Evolutionary conservation across 2,888 invertebrate genomes (phyloP), one percentile per base, ranked within the genome.

Genomic region (Mermis nigrescens): DNA sequence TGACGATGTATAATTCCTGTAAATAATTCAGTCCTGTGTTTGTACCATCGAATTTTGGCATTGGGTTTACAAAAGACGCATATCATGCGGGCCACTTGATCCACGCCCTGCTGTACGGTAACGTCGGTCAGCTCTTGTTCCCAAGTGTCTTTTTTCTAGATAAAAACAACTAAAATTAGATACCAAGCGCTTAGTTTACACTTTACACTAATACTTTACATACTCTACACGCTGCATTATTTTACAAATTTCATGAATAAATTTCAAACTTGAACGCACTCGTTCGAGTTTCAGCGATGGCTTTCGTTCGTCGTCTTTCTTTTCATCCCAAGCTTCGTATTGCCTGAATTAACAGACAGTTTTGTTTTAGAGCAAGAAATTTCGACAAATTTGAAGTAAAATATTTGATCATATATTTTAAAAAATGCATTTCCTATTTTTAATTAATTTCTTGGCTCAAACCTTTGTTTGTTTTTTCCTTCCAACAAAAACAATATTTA

Each of bases 51-150:
- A 61, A 75, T 68, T 63, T 74, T 73, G 57, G 75, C 75, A 74
- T 92, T 91, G n/a, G 90, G 83, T 77, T 92, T 95, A 64, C 90
- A 87, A 79, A 95, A 99, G 73, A 85, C 84, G 63, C 86, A 88
- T 75, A 89, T 88, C 72, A 98, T 91, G 46, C 82, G 80, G 65
- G 89, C 87, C 76, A 88, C 87, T 75, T 90, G 91, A 76, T 94
- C 92, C 76, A 91, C 90, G 68, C 92, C 86, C 81, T 95, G 86
- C 76, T 89, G 85, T 66, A 86, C 86, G 73, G 84, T 85, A 77
- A 87, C 84, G 78, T 95, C 94, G 70, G 90, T 83, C 71, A 95
- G 79, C 63, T 91, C 91, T 75, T 86, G 88, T 75, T 91, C 80
- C 83, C 91, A 95, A 63, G 83, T 81, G 70, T 91, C 91, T 79